phyloP scores from a whole-genome alignment of 2,113 vertebrate species.

The Pelmatolapia mariae region DNA sequence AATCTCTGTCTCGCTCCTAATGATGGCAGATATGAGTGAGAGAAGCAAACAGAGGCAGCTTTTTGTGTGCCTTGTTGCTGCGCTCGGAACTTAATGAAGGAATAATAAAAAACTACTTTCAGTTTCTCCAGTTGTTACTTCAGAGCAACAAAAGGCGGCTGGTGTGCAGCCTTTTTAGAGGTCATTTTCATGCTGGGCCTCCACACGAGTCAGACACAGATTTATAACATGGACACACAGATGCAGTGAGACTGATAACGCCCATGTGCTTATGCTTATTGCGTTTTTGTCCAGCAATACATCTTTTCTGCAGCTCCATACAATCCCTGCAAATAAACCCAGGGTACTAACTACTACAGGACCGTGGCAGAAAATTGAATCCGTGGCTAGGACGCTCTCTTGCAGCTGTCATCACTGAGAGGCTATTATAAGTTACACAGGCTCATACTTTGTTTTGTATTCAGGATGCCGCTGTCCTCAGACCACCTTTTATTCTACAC shows the following conservation, averaged over 20 bases:
- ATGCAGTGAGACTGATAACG: slow-evolving; percentile 28
- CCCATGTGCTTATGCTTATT: slow-evolving; percentile 14
- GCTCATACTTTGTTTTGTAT: slow-evolving; percentile 15
- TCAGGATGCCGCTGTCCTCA: slow-evolving; percentile 22
- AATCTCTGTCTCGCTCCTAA: neutral
- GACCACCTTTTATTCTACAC: slow-evolving; percentile 25
- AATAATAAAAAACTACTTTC: slow-evolving; percentile 32
- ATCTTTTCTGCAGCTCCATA: slow-evolving; percentile 34
- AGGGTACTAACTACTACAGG: slow-evolving; percentile 10
- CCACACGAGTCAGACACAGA: slow-evolving; percentile 22
- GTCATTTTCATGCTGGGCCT: slow-evolving; percentile 4
- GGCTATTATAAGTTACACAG: slow-evolving; percentile 40
- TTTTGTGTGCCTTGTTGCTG: slow-evolving; percentile 1
- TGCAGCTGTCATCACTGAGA: slow-evolving; percentile 32
- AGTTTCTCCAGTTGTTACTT: neutral
- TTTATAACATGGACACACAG: slow-evolving; percentile 26
- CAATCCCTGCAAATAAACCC: slow-evolving; percentile 14
- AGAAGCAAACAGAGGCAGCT: neutral
- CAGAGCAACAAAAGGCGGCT: neutral
- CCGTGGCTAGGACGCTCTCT: slow-evolving; percentile 17
- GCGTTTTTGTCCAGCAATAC: slow-evolving; percentile 28
- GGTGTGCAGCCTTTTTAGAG: neutral
- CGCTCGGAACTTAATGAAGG: slow-evolving; percentile 17
- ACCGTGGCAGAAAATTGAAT: slow-evolving; percentile 43
- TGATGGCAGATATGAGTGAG: neutral